A percentile compares a stretch with the other conserved stretches of the same genome.
phyloP scores from a whole-genome alignment of 2,797 vertebrate genomes.

The Phyllotis vaccarum region DNA sequence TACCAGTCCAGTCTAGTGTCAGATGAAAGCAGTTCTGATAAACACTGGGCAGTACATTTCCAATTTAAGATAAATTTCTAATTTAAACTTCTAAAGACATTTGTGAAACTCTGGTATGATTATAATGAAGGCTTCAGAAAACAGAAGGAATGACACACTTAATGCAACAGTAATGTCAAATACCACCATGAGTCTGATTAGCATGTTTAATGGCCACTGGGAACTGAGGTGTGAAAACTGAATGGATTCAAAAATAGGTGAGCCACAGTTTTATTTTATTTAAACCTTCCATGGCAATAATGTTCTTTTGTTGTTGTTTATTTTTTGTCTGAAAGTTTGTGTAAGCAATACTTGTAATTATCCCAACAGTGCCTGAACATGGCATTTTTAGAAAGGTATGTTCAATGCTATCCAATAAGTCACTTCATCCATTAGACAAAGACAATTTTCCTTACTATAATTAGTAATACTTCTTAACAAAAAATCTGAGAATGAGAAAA shows the following conservation, averaged over 20 bases:
- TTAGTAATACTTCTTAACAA: conserved; percentile 4
- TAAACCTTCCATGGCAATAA: neutral
- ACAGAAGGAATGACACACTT: neutral
- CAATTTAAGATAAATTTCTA: conserved; percentile 68
- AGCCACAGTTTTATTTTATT: neutral
- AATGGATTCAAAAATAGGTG: neutral
- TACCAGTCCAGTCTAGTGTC: conserved; percentile 70
- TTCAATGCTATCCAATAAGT: conserved; percentile 11
- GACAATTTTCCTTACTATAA: neutral
- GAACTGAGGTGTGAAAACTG: neutral
- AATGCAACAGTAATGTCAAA: neutral
- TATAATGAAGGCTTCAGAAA: conserved; percentile 60
- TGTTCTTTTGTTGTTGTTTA: no score
- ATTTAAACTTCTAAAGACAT: conserved; percentile 69
- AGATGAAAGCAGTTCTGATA: conserved; percentile 75
- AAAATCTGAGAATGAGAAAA: conserved; percentile 4
- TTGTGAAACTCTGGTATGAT: conserved; percentile 48
- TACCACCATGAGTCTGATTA: neutral
- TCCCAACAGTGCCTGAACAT: neutral
- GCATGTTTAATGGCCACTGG: neutral
- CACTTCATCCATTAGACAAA: conserved; percentile 1
- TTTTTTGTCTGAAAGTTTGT: neutral
- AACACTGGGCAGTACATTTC: conserved; percentile 26
- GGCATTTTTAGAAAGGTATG: neutral
- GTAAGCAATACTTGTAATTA: neutral